Percentiles rank a stretch among this genome's conserved stretches.
Conservation (phyloP, 2,888 invertebrate species). For the Trachelus troglodyta region DNA sequence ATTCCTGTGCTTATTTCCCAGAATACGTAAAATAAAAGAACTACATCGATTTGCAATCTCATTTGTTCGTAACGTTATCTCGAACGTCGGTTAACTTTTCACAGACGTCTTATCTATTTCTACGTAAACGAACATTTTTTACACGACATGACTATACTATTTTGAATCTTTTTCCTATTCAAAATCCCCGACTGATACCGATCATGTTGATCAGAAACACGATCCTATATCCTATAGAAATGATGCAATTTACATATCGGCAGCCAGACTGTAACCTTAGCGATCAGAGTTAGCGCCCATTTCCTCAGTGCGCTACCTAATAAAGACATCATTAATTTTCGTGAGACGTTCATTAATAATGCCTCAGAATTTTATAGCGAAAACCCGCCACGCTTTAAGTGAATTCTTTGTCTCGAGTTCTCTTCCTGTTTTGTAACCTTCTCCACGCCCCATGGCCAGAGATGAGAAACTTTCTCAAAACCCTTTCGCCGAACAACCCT, state of each 20-base stretch:
- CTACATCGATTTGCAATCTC: not conserved
- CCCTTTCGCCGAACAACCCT: constrained; percentile 12
- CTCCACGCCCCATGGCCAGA: constrained; percentile 27
- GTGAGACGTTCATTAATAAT: constrained; percentile 51
- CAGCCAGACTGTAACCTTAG: not conserved
- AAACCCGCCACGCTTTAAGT: constrained; percentile 38
- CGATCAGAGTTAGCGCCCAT: not conserved
- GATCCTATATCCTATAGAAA: not conserved
- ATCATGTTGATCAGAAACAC: not conserved
- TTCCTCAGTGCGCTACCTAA: constrained; percentile 7
- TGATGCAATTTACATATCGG: not conserved
- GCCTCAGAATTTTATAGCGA: constrained; percentile 37
- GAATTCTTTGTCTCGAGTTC: constrained; percentile 52
- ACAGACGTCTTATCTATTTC: too few species aligned
- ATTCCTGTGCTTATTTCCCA: not conserved
- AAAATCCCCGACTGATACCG: not conserved
- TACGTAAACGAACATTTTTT: too few species aligned
- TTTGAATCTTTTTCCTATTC: not conserved
- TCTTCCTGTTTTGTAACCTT: constrained; percentile 23
- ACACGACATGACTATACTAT: not conserved
- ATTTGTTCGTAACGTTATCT: not conserved
- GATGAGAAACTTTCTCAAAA: constrained; percentile 49
- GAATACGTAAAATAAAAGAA: not conserved
- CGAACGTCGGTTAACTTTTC: not conserved
- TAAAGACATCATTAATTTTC: constrained; percentile 44